Conservation (phyloP, 1,140 invertebrate species). For the Papilio glaucus region DNA sequence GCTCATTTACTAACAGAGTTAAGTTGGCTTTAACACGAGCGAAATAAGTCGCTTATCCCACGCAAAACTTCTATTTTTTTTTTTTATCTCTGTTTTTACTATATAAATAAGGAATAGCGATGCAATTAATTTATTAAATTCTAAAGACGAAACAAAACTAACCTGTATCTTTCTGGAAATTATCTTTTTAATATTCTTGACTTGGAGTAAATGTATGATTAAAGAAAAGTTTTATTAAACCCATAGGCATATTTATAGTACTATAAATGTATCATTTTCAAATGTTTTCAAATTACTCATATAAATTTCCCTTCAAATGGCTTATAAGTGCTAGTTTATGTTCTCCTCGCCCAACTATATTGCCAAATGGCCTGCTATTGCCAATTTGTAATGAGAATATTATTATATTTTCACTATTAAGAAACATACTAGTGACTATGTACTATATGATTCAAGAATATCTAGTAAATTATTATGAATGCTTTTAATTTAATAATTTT, state of each 20-base stretch:
- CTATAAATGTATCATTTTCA: constrained; percentile 27
- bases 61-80: neutral
- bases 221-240: neutral
- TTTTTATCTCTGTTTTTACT: too few relatives aligned
- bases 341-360: constrained; percentile 22
- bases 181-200: too few relatives aligned
- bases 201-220: too few relatives aligned
- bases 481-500: too few relatives aligned
- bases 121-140: too few relatives aligned
- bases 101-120: too few relatives aligned
- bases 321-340: constrained; percentile 32
- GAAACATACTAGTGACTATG: too few relatives aligned
- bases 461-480: too few relatives aligned
- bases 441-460: too few relatives aligned
- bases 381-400: neutral
- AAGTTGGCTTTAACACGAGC: neutral
- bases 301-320: constrained; percentile 29
- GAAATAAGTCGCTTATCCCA: neutral
- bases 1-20: constrained; percentile 3
- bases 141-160: too few relatives aligned
- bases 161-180: too few relatives aligned
- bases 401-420: neutral
- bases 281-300: constrained; percentile 30
- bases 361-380: constrained; percentile 20
- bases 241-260: neutral